A percentile compares a stretch with the other conserved stretches of the same genome.
These are phyloP conservation scores for Drosophila santomea DNA, from an alignment of 1,140 invertebrate genomes.

Conservation along the genomic window DNA sequence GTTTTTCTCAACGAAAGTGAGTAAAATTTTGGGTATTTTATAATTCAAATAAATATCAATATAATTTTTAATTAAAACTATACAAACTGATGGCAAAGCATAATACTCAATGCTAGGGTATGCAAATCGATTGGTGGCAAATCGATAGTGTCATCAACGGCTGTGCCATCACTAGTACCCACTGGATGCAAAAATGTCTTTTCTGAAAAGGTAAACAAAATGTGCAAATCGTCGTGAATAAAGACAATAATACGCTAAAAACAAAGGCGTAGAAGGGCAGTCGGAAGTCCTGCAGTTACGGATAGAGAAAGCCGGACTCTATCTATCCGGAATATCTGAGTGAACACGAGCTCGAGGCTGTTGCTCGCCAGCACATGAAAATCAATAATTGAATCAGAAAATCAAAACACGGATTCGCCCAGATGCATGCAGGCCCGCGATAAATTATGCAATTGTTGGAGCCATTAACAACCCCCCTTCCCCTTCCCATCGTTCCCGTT, in stretches of 20 bases:
- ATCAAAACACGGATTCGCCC: slow-evolving; percentile 75
- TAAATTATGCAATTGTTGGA: slow-evolving; percentile 77
- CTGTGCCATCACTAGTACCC: slow-evolving; percentile 29
- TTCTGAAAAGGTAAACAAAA: slow-evolving; percentile 58
- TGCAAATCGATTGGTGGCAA: slow-evolving; percentile 1
- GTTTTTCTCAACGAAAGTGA: too few species aligned
- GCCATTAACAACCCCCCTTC: slow-evolving; percentile 26
- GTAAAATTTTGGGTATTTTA: neutral
- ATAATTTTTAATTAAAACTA: neutral
- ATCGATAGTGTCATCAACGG: slow-evolving; percentile 23
- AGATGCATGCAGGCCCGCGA: slow-evolving; percentile 52
- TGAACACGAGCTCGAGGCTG: slow-evolving; percentile 42
- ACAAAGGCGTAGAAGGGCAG: neutral
- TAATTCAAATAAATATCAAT: neutral
- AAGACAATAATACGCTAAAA: slow-evolving; percentile 11
- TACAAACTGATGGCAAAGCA: neutral
- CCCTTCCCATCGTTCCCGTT: slow-evolving; percentile 15
- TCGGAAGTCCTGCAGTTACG: neutral
- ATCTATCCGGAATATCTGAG: slow-evolving; percentile 1
- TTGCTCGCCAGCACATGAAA: slow-evolving; percentile 68
- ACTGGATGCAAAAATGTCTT: slow-evolving; percentile 47
- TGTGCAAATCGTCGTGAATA: slow-evolving; percentile 37
- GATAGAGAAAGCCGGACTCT: neutral
- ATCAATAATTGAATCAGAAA: slow-evolving; percentile 82
- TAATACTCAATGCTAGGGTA: neutral